Evolutionary conservation across 2,888 invertebrate species (phyloP).

Genomic region (Lasioglossum vierecki): DNA sequence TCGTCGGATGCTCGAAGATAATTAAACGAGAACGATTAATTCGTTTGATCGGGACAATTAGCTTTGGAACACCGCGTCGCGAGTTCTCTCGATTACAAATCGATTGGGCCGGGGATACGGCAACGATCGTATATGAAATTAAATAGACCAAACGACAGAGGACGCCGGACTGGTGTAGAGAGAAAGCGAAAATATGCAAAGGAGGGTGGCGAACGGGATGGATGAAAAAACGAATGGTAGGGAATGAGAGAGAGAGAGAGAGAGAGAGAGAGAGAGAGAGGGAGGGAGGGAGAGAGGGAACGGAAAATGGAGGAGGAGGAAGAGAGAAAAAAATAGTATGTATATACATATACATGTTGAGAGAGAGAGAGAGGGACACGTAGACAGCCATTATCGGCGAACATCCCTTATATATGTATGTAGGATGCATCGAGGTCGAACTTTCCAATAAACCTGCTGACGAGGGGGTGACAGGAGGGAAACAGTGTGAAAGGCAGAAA

Average conservation of each 20-base stretch:
- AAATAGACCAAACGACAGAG: constrained; percentile 28
- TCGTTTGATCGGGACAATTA: constrained; percentile 2
- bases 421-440: constrained; percentile 68
- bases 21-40: not conserved
- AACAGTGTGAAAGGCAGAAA: constrained; percentile 47
- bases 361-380: constrained; percentile 21
- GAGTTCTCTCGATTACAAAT: constrained; percentile 33
- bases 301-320: not conserved
- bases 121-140: constrained; percentile 38
- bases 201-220: constrained; percentile 7
- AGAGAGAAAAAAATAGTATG: not conserved
- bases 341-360: not conserved
- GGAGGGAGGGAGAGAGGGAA: not conserved
- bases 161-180: not conserved
- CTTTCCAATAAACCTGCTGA: constrained; percentile 68
- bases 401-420: constrained; percentile 61
- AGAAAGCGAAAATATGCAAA: not conserved
- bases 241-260: too few species aligned
- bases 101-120: constrained; percentile 9
- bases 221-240: constrained; percentile 9
- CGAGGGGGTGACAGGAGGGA: constrained; percentile 32
- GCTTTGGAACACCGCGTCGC: constrained; percentile 20
- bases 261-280: not conserved
- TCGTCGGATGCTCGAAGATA: not conserved
- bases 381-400: constrained; percentile 60